Conservation (phyloP, 2,797 vertebrate species). For the Pyrrhura leucotis region DNA sequence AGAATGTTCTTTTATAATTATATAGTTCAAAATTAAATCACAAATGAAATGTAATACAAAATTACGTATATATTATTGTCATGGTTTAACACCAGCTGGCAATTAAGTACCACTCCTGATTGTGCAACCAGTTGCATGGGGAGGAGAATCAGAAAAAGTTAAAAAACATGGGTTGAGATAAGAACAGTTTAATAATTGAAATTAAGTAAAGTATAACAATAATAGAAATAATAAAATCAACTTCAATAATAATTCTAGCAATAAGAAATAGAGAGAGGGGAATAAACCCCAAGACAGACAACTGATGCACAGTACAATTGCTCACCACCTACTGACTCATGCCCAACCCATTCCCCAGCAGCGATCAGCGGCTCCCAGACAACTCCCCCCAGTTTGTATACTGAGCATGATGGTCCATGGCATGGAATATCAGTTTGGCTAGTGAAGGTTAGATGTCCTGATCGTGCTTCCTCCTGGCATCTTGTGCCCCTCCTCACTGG, state of each 20-base stretch:
- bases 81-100: neutral
- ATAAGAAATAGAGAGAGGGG: neutral
- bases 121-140: neutral
- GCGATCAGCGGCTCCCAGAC: neutral
- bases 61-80: neutral
- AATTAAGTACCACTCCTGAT: neutral
- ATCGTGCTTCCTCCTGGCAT: neutral
- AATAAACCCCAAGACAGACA: neutral
- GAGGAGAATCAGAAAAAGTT: neutral
- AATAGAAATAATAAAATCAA: neutral
- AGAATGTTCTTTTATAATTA: neutral
- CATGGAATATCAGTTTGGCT: neutral
- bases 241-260: neutral
- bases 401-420: neutral
- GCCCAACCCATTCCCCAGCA: too few relatives aligned
- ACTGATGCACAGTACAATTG: neutral
- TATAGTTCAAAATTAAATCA: neutral
- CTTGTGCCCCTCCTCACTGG: neutral
- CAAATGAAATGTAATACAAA: neutral
- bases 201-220: neutral
- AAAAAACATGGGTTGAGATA: neutral
- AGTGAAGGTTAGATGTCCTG: neutral
- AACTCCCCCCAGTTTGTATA: neutral
- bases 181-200: neutral
- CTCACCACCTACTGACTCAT: too few relatives aligned